Conservation (phyloP, 1,140 invertebrate genomes). For the Drosophila seguyi region DNA sequence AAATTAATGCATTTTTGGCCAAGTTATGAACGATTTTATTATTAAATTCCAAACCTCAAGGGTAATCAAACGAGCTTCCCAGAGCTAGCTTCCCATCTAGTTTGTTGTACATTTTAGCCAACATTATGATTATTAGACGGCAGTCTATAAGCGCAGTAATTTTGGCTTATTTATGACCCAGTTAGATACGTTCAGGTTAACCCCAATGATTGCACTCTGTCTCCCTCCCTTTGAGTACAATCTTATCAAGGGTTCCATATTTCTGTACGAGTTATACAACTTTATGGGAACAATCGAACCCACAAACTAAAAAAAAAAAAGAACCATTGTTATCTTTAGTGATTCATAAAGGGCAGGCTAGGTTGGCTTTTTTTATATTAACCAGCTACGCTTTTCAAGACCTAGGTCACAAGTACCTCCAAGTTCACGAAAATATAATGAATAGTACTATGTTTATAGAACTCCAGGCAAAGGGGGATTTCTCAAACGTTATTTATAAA, state of each 20-base stretch:
- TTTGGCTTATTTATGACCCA: conserved; percentile 39
- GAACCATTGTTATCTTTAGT: neutral
- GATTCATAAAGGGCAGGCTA: conserved; percentile 4
- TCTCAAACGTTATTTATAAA: conserved; percentile 43
- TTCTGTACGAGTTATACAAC: conserved; percentile 22
- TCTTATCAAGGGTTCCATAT: conserved; percentile 18
- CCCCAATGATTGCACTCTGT: neutral
- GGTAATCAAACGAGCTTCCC: no score
- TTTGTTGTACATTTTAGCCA: neutral
- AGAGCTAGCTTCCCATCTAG: no score
- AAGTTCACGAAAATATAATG: neutral
- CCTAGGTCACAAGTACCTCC: conserved; percentile 1
- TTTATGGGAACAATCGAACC: conserved; percentile 21
- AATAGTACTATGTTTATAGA: conserved; percentile 9
- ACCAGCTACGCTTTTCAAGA: neutral
- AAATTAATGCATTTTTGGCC: no score
- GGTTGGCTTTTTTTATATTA: conserved; percentile 1
- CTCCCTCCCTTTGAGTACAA: neutral
- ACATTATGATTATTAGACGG: neutral
- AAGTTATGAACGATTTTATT: no score
- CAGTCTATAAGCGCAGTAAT: neutral
- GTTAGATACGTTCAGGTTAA: conserved; percentile 31
- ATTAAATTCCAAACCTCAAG: no score
- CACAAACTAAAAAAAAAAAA: conserved; percentile 7
- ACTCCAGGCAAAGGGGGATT: conserved; percentile 1